phyloP scores from a whole-genome alignment of 2,113 vertebrate genomes.

The Baryphthengus martii region DNA sequence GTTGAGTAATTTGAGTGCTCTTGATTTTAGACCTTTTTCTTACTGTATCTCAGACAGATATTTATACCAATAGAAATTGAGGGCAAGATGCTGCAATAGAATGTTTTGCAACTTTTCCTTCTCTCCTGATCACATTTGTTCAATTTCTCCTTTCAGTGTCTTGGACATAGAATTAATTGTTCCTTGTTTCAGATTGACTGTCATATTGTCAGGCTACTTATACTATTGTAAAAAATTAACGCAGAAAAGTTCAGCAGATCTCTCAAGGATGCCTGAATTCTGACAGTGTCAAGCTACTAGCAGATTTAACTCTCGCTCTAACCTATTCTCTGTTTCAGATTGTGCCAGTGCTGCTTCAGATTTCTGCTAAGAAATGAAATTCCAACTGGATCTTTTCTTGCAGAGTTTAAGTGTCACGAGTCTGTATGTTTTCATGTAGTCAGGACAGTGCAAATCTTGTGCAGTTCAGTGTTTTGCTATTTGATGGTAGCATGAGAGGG shows the following conservation, averaged over 20 bases:
- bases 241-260: background rate
- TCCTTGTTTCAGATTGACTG: background rate
- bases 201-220: background rate
- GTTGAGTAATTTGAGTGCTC: background rate
- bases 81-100: background rate
- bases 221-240: background rate
- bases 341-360: background rate
- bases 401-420: background rate
- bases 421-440: background rate
- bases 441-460: no score
- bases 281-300: background rate
- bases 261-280: background rate
- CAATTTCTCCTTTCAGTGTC: background rate
- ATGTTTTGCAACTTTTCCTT: background rate
- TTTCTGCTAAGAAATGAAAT: background rate
- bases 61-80: background rate
- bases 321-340: background rate
- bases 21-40: background rate
- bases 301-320: background rate
- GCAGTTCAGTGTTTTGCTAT: background rate
- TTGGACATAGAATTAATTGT: background rate
- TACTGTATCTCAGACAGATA: background rate
- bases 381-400: fast-evolving
- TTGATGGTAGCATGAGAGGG: background rate
- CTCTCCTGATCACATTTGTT: background rate